These are phyloP conservation scores for Zeus faber DNA, from an alignment of 2,113 vertebrate genomes.

Conservation along the genomic window DNA sequence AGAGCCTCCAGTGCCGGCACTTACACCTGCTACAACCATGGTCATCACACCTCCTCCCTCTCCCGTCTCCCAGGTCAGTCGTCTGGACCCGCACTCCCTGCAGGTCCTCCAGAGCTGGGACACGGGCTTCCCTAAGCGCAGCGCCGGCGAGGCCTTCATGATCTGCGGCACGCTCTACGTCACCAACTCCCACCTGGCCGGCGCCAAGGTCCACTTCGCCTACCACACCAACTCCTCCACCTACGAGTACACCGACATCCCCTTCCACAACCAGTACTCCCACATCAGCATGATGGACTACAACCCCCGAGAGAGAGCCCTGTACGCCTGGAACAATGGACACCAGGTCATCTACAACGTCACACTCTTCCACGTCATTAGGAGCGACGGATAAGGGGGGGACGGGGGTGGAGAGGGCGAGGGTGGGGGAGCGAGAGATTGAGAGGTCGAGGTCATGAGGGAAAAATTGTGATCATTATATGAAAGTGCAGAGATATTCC, in stretches of 20 bases:
- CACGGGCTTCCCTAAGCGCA: constrained; percentile 74
- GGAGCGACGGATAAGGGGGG: constrained; percentile 58
- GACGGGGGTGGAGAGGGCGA: constrained; percentile 6
- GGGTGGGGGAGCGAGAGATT: neutral
- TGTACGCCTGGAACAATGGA: constrained; percentile 77
- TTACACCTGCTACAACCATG: too few species aligned
- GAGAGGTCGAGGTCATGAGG: neutral
- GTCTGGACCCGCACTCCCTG: constrained; percentile 63
- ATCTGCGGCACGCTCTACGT: constrained; percentile 75
- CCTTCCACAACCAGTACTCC: constrained; percentile 77
- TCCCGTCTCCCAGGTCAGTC: constrained; percentile 54
- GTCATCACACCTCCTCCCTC: neutral
- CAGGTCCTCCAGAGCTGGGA: constrained; percentile 71
- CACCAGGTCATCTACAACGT: constrained; percentile 75
- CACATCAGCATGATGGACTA: constrained; percentile 82
- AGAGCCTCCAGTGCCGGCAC: too few species aligned
- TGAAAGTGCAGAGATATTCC: neutral
- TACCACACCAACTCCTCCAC: constrained; percentile 71
- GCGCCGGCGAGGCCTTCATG: constrained; percentile 75
- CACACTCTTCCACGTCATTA: constrained; percentile 67
- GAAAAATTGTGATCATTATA: neutral
- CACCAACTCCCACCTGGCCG: constrained; percentile 76
- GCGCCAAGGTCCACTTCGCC: constrained; percentile 74
- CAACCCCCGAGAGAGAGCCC: constrained; percentile 70
- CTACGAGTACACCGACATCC: constrained; percentile 73